phyloP scores from a whole-genome alignment of 2,797 vertebrate genomes.

The Lagodon rhomboides region DNA sequence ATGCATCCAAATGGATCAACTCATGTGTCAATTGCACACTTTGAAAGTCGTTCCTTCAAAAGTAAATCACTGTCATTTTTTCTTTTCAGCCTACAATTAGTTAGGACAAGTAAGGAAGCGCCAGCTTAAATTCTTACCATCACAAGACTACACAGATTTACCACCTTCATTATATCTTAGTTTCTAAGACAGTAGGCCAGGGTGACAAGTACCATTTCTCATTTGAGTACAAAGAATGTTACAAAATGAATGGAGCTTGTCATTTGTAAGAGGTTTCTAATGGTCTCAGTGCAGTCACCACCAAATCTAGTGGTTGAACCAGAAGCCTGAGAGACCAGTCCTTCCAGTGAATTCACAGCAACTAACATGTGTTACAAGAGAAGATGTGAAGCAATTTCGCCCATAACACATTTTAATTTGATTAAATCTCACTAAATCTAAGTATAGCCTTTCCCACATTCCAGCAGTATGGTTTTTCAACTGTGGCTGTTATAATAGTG shows the following conservation, averaged over 20 bases:
- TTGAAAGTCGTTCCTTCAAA: background rate
- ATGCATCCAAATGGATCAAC: background rate
- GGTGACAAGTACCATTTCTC: background rate
- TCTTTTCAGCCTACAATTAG: background rate
- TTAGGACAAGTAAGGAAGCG: background rate
- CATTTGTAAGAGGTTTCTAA: background rate
- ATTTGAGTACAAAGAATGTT: background rate
- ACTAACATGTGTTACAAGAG: background rate
- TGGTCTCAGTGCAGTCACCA: background rate
- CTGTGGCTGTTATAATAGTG: conserved; percentile 8
- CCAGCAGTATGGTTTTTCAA: background rate
- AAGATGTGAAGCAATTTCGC: background rate
- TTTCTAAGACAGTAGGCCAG: background rate
- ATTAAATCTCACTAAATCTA: conserved; percentile 23
- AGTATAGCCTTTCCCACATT: conserved; percentile 29
- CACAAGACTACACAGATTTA: background rate
- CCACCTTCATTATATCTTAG: background rate
- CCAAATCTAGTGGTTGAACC: conserved; percentile 1
- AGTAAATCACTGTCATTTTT: background rate
- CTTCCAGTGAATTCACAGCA: background rate
- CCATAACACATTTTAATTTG: background rate
- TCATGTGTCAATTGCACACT: background rate
- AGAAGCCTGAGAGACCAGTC: background rate
- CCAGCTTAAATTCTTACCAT: background rate
- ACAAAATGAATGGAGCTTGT: background rate